phyloP scores from a whole-genome alignment of 2,797 vertebrate species.

The Fratercula arctica region DNA sequence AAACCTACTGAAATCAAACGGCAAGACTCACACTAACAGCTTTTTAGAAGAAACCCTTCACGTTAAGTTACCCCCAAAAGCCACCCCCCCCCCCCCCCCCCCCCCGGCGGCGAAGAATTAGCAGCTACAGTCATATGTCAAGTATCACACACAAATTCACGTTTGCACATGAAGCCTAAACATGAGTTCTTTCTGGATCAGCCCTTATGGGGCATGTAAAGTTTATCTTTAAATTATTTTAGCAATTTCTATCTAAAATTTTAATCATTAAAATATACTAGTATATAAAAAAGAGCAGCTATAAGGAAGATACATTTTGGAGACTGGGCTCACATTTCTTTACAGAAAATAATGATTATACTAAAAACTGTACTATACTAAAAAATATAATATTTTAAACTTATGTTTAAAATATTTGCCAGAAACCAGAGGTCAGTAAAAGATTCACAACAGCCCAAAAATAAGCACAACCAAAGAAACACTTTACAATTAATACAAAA shows the following conservation, averaged over 20 bases:
- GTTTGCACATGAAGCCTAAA: neutral
- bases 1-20: neutral
- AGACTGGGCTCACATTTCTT: neutral
- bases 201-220: neutral
- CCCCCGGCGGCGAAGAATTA: neutral
- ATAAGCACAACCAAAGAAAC: slow-evolving; percentile 4
- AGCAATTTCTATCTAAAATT: neutral
- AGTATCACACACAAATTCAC: neutral
- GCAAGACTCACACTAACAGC: neutral
- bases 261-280: neutral
- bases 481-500: slow-evolving; percentile 14
- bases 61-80: neutral
- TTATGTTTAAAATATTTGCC: slow-evolving; percentile 35
- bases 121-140: neutral
- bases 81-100: too few relatives aligned
- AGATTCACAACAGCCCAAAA: slow-evolving; percentile 1
- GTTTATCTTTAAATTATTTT: neutral
- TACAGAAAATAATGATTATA: neutral
- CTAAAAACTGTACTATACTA: neutral
- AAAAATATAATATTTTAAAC: slow-evolving; percentile 29
- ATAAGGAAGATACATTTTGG: neutral
- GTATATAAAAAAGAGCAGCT: neutral
- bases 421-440: neutral
- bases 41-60: neutral
- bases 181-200: neutral